A percentile compares a stretch with the other conserved stretches of the same genome.
Evolutionary conservation across 1,140 invertebrate species (phyloP).

Genomic region (Drosophila rufa): DNA sequence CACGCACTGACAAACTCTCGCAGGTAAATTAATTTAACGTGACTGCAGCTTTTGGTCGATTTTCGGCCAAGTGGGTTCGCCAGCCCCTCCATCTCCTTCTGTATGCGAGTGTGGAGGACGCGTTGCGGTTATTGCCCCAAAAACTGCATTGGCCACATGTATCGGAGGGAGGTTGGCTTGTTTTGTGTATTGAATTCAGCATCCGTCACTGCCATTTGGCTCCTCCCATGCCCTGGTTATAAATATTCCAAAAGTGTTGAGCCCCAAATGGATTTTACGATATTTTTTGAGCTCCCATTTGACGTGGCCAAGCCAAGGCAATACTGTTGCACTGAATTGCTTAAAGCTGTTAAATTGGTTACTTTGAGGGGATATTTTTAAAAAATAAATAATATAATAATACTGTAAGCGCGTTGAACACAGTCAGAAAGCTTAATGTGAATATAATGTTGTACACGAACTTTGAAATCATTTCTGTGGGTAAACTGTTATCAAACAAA

Average conservation of each 20-base stretch:
- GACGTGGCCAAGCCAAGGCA: background rate
- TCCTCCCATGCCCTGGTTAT: constrained; percentile 22
- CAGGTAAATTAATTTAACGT: constrained; percentile 82
- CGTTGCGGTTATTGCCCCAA: constrained; percentile 74
- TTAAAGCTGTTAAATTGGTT: constrained; percentile 9
- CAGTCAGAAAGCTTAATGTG: background rate
- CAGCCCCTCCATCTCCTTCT: constrained; percentile 11
- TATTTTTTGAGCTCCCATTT: constrained; percentile 34
- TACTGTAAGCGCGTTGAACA: background rate
- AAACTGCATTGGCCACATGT: constrained; percentile 58
- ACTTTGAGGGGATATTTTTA: background rate
- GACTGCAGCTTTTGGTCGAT: constrained; percentile 79
- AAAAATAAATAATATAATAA: background rate
- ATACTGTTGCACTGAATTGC: background rate
- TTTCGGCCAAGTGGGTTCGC: constrained; percentile 66
- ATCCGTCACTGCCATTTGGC: constrained; percentile 14
- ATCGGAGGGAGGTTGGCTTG: constrained; percentile 9
- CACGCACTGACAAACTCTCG: constrained; percentile 32
- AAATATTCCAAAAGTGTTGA: constrained; percentile 66
- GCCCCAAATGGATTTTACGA: constrained; percentile 57
- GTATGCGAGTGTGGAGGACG: constrained; percentile 70
- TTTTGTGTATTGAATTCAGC: constrained; percentile 71
- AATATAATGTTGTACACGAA: background rate
- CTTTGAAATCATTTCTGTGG: too few relatives aligned
- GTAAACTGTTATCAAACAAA: too few relatives aligned